Base-by-base conservation (phyloP, 2,113 vertebrate genomes). In the Acanthochromis polyacanthus region DNA sequence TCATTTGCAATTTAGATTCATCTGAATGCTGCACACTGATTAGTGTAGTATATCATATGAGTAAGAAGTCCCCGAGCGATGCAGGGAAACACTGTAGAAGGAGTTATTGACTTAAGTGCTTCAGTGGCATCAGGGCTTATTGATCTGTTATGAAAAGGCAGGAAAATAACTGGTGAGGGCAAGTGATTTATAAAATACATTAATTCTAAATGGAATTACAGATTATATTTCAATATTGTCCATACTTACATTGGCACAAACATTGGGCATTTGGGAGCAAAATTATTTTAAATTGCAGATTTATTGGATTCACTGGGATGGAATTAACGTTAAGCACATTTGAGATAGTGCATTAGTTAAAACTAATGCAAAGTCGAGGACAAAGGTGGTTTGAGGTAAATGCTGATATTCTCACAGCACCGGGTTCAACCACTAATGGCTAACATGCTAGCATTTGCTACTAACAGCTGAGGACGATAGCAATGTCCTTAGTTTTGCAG, bases 1-100 rank as follows among this genome's bases (percentile, higher is more conserved):
- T 57, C 9, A 71, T 88, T 85, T 68, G 70, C 66, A 79, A 60
- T 86, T 84, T 50, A 68, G 70, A 66, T 82, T 9, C 1, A 65
- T 57, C 69, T 74, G 66, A 50, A 59, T 58, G 55, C 16, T 56
- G 25, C 53, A 51, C 25, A 22, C 5, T 2, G 1, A 23, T 70
- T 67, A 17, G 22, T 53, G n/a, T 30, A 64, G 19, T 43, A 25
- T 14, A 45, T 71, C 25, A 48, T 19, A 59, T 6, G 51, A 51
- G 40, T 59, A 10, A 75, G 15, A 71, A 46, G 66, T 51, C 56
- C n/a, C 20, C 19, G 19, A 53, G 53, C 61, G 50, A 66, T 7
- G 20, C 36, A 10, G 19, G n/a, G 23, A 30, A 19, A 55, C 7
- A 51, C 15, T 25, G 3, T 43, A 12, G 4, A 73, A 9, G 22